Percentiles rank a stretch among this genome's conserved stretches.
phyloP scores from a whole-genome alignment of 64 coral and sea anemone genomes.

The Cladopsammia gracilis region DNA sequence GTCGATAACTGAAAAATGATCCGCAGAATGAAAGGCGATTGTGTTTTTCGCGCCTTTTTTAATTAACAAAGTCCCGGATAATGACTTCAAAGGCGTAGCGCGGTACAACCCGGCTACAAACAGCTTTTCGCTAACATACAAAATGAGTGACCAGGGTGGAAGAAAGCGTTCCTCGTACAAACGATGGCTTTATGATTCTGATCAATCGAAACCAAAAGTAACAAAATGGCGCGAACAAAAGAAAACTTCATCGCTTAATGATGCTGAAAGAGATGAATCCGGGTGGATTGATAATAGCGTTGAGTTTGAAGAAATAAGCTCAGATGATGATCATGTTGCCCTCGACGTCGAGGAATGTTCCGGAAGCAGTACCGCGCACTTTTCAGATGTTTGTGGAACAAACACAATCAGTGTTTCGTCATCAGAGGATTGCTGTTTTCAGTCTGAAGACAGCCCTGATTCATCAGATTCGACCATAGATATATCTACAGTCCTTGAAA shows the following conservation, averaged over 20 bases:
- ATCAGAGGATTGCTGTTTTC: slow-evolving; percentile 25
- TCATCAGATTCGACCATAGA: not conserved
- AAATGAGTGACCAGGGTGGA: too few relatives aligned
- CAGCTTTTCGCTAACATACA: too few relatives aligned
- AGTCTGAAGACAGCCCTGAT: slow-evolving; percentile 17
- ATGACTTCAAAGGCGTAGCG: slow-evolving; percentile 1
- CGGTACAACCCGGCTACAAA: too few relatives aligned
- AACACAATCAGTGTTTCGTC: not conserved
- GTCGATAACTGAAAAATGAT: not conserved
- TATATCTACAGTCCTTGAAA: too few relatives aligned
- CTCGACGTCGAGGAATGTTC: slow-evolving; percentile 11
- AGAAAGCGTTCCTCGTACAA: not conserved
- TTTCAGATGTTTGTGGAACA: slow-evolving; percentile 27
- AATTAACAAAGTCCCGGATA: slow-evolving; percentile 27
- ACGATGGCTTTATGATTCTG: slow-evolving; percentile 35
- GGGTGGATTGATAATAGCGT: not conserved
- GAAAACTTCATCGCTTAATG: not conserved
- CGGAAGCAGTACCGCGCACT: slow-evolving; percentile 21
- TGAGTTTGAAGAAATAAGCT: slow-evolving; percentile 27
- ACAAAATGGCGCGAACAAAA: slow-evolving; percentile 28
- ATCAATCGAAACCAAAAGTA: slow-evolving; percentile 41
- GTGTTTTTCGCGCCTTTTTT: slow-evolving; percentile 4
- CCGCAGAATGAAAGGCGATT: not conserved
- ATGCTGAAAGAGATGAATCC: slow-evolving; percentile 3
- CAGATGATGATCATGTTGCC: slow-evolving; percentile 11